Percentiles rank a stretch among this genome's conserved stretches.
Evolutionary conservation across 2,888 invertebrate genomes (phyloP).

Genomic region (Drosophila melanocephala): DNA sequence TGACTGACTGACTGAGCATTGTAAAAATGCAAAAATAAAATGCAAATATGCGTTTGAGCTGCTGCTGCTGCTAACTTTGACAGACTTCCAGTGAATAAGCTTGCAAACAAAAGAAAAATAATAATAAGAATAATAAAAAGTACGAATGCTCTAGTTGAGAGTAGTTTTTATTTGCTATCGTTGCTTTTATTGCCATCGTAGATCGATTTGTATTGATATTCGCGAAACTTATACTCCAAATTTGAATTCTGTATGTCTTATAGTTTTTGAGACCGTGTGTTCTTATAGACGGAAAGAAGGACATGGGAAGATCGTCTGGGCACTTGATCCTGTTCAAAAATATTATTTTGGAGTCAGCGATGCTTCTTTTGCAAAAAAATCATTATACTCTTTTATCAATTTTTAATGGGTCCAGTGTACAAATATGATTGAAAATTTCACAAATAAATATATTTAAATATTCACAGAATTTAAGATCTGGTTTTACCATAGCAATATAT

Average conservation of each 20-base stretch:
- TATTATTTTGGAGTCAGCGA: background rate
- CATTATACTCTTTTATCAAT: background rate
- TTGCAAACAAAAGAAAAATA: background rate
- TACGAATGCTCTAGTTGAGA: background rate
- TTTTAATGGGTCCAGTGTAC: background rate
- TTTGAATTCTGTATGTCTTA: background rate
- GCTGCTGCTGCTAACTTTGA: background rate
- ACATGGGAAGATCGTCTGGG: background rate
- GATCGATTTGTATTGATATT: background rate
- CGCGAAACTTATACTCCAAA: background rate
- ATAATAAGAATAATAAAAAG: background rate
- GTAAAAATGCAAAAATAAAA: constrained; percentile 15
- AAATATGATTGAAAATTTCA: background rate
- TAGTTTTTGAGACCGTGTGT: background rate
- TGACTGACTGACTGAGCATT: constrained; percentile 18
- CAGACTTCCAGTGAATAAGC: constrained; percentile 11
- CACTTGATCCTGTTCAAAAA: background rate
- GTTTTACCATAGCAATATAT: background rate
- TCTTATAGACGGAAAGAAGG: background rate
- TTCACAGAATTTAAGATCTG: background rate
- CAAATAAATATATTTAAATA: constrained; percentile 1
- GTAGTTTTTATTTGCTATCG: background rate
- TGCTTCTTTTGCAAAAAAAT: background rate
- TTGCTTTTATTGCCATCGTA: background rate
- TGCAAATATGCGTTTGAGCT: constrained; percentile 27